Base-by-base conservation (phyloP, 2,797 vertebrate genomes). In the Oceanodroma leucorhoa region DNA sequence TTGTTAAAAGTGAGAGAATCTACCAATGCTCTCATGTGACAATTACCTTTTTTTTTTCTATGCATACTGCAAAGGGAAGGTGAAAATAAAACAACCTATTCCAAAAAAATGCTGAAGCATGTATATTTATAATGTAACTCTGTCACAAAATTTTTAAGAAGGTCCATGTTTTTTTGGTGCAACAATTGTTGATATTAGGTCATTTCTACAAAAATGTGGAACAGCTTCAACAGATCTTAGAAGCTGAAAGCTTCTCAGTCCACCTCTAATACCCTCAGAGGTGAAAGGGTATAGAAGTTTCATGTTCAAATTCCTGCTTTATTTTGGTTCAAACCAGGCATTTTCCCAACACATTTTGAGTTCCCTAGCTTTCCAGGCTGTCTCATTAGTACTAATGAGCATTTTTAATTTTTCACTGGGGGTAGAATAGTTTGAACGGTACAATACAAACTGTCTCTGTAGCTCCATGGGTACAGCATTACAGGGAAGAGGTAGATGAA, bases 81-180 rank as follows among this genome's bases (percentile, higher is more conserved):
- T 38, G 54, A 72, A 71, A 81, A 66, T 32, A 26, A 58, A 87
- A 7, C 2, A 65, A 30, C 2, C 1, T 75, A 14, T 23, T 60
- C 2, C 0, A 40, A 61, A 73, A 73, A 60, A 71, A 11, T 2
- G 11, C 1, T 12, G 22, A 46, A 55, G 0, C 7, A 23, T 22
- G 1, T 13, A 4, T 34, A 57, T 72, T 60, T 67, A 23, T 41
- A 10, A 4, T 32, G 29, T 41, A 38, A n/a, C 2, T 30, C 29
- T 16, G 21, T 29, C 30, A 51, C 3, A 65, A 36, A 8, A 2
- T 26, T 78, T 69, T 70, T 46, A 41, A 43, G 46, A 41, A 27
- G 2, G 3, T 32, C 21, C 9, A 11, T 5, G 3, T 23, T 4
- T 2, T 64, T 87, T 70, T 69, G 5, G 18, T 84, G 32, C 5